Base-by-base conservation (phyloP, 2,797 vertebrate genomes). In the Pseudochirops corinnae region DNA sequence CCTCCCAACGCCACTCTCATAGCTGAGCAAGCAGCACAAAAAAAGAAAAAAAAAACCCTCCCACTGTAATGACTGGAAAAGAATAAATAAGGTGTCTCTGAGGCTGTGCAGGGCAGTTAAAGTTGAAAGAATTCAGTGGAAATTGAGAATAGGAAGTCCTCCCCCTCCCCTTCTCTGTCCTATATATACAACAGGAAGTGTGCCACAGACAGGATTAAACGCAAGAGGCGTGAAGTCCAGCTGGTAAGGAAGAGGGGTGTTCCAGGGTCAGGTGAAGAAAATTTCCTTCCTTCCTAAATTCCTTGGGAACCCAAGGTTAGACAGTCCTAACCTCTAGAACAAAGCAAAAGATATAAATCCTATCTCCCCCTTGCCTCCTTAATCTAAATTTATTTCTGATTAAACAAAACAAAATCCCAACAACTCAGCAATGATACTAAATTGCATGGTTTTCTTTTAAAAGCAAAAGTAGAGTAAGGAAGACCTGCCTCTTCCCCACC, bases 81-180 rank as follows among this genome's bases (percentile, higher is more conserved):
- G 74, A 93, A 53, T 24, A 56, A 31, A 90, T 55, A 46, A 90
- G 28, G 33, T 28, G 24, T 16, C 26, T 92, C 33, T 55, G 53
- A 1, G 29, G 14, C 33, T 46, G 82, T 91, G 53, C 58, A 93
- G 55, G 50, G 11, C 4, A 74, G 7, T 90, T 95, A 60, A 50
- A 87, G 11, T 39, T 93, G 92, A 29, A 52, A 87, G 90, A 96
- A 74, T 57, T 11, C n/a, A n/a, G 94, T 87, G 53, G 62, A 95
- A 93, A 96, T n/a, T 9, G 94, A 50, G 24, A 50, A 87, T 26
- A 87, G 93, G 67, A 16, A 52, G 33, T 0, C 3, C 5, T 53
- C 14, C 28, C 29, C n/a, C 53, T 91, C 29, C 55, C 9, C 46
- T 21, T 56, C 46, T 1, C 0, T 52, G 10, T 92, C 90, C 39